Evolutionary conservation across 1,140 invertebrate genomes (phyloP).

Genomic region (Chionoecetes opilio): DNA sequence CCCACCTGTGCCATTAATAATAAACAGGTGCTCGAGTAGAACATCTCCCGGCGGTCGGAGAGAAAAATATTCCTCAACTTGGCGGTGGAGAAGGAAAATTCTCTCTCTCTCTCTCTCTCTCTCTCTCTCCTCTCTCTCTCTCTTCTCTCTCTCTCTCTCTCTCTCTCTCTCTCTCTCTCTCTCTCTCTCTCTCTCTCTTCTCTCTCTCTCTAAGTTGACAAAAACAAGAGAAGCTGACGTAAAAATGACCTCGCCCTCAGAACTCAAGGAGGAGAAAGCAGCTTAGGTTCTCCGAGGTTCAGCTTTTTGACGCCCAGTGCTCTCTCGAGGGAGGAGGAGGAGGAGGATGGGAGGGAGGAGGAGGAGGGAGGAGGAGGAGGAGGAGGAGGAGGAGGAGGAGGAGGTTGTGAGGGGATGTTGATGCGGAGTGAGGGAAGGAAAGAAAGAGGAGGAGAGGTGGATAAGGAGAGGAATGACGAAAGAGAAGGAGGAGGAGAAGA

Average conservation of each 20-base stretch:
- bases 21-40: conserved; percentile 4
- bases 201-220: neutral
- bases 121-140: neutral
- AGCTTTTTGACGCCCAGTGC: neutral
- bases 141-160: too few species aligned
- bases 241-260: neutral
- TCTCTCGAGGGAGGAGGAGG: neutral
- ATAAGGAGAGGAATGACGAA: neutral
- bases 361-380: neutral
- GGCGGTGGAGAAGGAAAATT: neutral
- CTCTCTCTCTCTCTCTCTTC: too few species aligned
- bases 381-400: neutral
- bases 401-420: too few species aligned
- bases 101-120: too few species aligned
- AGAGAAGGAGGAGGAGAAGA: neutral
- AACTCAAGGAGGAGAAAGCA: conserved; percentile 23
- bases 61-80: neutral
- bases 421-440: neutral
- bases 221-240: neutral
- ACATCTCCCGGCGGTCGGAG: neutral
- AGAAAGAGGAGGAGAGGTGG: neutral
- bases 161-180: too few species aligned
- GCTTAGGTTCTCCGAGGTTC: neutral
- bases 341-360: neutral
- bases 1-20: neutral